These are phyloP conservation scores for Paratrypauchen microcephalus DNA, from an alignment of 2,797 vertebrate species.

Conservation along the genomic window DNA sequence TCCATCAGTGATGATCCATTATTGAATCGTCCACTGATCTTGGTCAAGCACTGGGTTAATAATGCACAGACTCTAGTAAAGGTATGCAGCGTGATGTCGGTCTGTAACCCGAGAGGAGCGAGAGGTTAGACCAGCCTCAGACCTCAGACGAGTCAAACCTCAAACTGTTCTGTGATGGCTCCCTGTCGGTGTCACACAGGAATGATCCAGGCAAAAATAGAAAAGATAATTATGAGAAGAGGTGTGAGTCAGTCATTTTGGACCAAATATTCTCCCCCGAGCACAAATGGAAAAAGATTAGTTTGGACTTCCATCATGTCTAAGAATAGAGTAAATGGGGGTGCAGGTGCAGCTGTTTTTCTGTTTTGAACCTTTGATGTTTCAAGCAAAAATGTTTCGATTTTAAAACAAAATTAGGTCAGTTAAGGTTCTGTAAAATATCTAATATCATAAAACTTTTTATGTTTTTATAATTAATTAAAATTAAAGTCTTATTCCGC, in stretches of 20 bases:
- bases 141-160: background rate
- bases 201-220: constrained; percentile 3
- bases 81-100: constrained; percentile 19
- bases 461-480: too few species aligned
- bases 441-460: too few species aligned
- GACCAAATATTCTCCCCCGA: background rate
- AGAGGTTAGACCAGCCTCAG: background rate
- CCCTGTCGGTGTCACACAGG: background rate
- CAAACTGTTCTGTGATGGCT: background rate
- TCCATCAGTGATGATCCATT: background rate
- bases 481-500: too few species aligned
- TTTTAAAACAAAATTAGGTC: too few species aligned
- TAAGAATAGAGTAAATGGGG: background rate
- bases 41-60: constrained; percentile 44
- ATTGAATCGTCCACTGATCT: background rate
- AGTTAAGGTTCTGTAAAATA: too few species aligned
- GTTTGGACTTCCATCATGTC: background rate
- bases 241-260: background rate
- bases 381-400: too few species aligned
- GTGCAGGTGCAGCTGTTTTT: too few species aligned
- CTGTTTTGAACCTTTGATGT: too few species aligned
- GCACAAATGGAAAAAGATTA: background rate
- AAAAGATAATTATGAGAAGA: background rate
- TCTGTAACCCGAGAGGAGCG: constrained; percentile 23
- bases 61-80: constrained; percentile 42